Evolutionary conservation across 2,113 vertebrate species (phyloP), one percentile per base, ranked within the genome.

Genomic region (Brachyhypopomus occidentalis): DNA sequence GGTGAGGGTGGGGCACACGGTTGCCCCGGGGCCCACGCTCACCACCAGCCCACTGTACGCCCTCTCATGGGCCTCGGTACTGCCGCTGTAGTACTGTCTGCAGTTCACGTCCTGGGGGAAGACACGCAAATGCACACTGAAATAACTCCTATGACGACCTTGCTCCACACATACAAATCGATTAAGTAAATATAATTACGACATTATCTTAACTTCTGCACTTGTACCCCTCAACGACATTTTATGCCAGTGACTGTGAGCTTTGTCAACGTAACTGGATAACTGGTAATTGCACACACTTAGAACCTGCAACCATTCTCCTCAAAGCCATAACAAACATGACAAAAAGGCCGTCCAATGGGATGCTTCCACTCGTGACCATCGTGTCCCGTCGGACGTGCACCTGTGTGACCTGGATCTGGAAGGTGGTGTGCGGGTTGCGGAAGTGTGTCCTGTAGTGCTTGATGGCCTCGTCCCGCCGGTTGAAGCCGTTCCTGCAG

Each of bases 351-450:
- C 16, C 6, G 30, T 3, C 36, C 64, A 38, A 7, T 19, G 34
- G 20, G 64, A 67, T 16, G 16, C 3, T 36, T 19, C 14, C 64
- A 20, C 64, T n/a, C 14, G 0, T 6, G 8, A 34, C 19, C 30
- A 67, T 67, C 64, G 30, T 19, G 30, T n/a, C n/a, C n/a, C n/a
- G n/a, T n/a, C n/a, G n/a, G n/a, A n/a, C n/a, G n/a, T n/a, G 62
- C 70, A 90, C 89, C 87, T 89, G 88, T 6, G 88, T 88, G 76
- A 90, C 82, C 75, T 90, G 89, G 20, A 90, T 90, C 78, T 90
- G 88, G 67, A 90, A 90, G 25, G 89, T 90, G 69, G 89, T 90
- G 81, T 90, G 88, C 5, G 89, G 88, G 77, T 90, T 90, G 36
- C 89, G 82, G 72, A 90, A 90, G 72, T 90, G 89, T 14, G 89